These are phyloP conservation scores for Spilosoma lubricipeda DNA, from an alignment of 2,888 invertebrate species.

Conservation along the genomic window DNA sequence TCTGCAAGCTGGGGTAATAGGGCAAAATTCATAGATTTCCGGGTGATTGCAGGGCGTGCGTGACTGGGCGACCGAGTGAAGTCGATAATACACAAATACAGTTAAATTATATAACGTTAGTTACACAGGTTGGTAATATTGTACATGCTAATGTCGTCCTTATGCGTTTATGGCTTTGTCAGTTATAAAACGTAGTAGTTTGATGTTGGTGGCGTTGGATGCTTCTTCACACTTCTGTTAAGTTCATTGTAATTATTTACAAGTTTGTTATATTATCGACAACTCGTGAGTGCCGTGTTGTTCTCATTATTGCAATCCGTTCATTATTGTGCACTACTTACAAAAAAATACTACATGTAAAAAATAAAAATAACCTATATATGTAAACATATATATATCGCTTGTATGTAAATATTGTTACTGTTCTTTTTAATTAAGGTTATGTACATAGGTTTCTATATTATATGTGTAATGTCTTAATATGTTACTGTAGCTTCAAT, in stretches of 20 bases:
- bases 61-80: conserved; percentile 57
- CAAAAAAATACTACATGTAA: too few relatives aligned
- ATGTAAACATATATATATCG: too few relatives aligned
- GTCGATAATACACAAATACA: conserved; percentile 43
- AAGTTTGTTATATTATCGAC: not conserved
- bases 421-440: too few relatives aligned
- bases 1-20: conserved; percentile 54
- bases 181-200: conserved; percentile 4
- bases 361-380: too few relatives aligned
- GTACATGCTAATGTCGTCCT: conserved; percentile 21
- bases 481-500: too few relatives aligned
- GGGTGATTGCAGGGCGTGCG: conserved; percentile 64
- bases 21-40: conserved; percentile 69
- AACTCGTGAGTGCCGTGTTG: not conserved
- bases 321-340: too few relatives aligned
- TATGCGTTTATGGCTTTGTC: conserved; percentile 18
- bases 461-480: too few relatives aligned
- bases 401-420: too few relatives aligned
- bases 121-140: conserved; percentile 21
- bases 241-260: not conserved
- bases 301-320: too few relatives aligned
- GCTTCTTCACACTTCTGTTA: not conserved
- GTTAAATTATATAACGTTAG: conserved; percentile 41
- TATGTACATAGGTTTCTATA: too few relatives aligned
- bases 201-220: conserved; percentile 2